Conservation (phyloP, 2,797 vertebrate genomes). For the Darevskia nairensis region DNA sequence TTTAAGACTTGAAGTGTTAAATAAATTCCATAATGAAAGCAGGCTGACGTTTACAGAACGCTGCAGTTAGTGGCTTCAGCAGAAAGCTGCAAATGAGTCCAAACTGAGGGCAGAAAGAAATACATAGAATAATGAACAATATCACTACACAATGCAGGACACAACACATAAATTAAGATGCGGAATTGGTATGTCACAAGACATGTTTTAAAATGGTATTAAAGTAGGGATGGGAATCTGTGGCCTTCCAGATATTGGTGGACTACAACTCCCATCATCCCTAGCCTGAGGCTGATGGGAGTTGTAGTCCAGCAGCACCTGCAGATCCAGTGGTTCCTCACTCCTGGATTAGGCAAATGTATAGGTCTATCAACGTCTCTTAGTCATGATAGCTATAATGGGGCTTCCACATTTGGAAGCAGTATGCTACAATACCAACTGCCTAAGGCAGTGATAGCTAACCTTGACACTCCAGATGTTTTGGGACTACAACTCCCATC, state of each 20-base stretch:
- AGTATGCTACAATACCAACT: neutral
- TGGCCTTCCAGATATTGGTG: too few relatives aligned
- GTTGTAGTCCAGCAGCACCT: too few relatives aligned
- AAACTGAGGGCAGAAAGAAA: neutral
- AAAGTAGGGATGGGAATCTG: too few relatives aligned
- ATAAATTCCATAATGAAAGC: slow-evolving; percentile 18
- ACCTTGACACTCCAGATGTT: too few relatives aligned
- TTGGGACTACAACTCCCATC: too few relatives aligned
- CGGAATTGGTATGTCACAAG: neutral
- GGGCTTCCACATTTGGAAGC: neutral
- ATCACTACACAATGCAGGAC: slow-evolving; percentile 39
- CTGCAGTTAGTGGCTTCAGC: slow-evolving; percentile 25
- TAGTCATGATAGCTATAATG: neutral
- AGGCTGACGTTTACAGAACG: slow-evolving; percentile 34
- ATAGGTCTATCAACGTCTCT: neutral
- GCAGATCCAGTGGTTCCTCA: too few relatives aligned
- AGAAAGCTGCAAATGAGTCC: slow-evolving; percentile 38
- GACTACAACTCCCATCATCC: too few relatives aligned
- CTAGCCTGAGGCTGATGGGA: too few relatives aligned
- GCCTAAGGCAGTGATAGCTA: too few relatives aligned
- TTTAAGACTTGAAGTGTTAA: slow-evolving; percentile 37
- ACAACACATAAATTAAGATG: slow-evolving; percentile 12
- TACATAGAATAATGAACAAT: slow-evolving; percentile 38
- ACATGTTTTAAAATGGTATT: neutral
- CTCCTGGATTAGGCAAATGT: neutral